Percentiles rank a stretch among this genome's conserved stretches.
Conservation (phyloP, 1,140 invertebrate species). For the Lepidurus arcticus region DNA sequence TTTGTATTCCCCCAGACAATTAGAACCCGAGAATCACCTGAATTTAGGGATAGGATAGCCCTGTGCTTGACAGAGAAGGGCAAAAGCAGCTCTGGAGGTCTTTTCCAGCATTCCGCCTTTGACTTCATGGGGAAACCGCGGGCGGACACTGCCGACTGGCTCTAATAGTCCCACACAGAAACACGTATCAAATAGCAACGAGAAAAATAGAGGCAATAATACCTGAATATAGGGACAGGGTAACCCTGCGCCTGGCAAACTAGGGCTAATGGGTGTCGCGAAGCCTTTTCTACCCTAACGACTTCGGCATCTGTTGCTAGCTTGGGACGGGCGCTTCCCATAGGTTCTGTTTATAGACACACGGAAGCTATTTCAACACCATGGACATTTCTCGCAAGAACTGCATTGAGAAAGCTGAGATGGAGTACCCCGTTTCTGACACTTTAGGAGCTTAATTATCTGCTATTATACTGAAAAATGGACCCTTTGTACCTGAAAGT, state of each 20-base stretch:
- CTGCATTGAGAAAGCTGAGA: not conserved
- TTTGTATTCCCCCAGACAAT: not conserved
- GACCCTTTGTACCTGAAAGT: slow-evolving; percentile 55
- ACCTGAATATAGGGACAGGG: slow-evolving; percentile 44
- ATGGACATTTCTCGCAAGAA: not conserved
- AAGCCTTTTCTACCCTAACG: slow-evolving; percentile 42
- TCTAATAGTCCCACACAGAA: slow-evolving; percentile 34
- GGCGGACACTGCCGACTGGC: slow-evolving; percentile 40
- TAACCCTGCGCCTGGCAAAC: slow-evolving; percentile 48
- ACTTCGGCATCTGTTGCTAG: slow-evolving; percentile 38
- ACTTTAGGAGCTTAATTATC: not conserved
- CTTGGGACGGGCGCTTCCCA: slow-evolving; percentile 37
- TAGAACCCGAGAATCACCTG: slow-evolving; percentile 38
- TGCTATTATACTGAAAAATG: not conserved
- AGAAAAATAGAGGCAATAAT: slow-evolving; percentile 42
- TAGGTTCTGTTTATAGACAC: slow-evolving; percentile 37
- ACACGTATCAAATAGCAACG: not conserved
- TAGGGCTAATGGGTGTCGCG: slow-evolving; percentile 39
- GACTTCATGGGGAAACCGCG: slow-evolving; percentile 38
- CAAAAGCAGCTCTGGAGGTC: slow-evolving; percentile 33
- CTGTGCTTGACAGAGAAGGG: slow-evolving; percentile 49
- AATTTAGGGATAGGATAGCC: slow-evolving; percentile 43
- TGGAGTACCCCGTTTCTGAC: not conserved
- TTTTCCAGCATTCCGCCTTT: slow-evolving; percentile 29
- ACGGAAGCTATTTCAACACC: not conserved